Conservation (phyloP, 2,888 invertebrate species). For the Tinea trinotella region DNA sequence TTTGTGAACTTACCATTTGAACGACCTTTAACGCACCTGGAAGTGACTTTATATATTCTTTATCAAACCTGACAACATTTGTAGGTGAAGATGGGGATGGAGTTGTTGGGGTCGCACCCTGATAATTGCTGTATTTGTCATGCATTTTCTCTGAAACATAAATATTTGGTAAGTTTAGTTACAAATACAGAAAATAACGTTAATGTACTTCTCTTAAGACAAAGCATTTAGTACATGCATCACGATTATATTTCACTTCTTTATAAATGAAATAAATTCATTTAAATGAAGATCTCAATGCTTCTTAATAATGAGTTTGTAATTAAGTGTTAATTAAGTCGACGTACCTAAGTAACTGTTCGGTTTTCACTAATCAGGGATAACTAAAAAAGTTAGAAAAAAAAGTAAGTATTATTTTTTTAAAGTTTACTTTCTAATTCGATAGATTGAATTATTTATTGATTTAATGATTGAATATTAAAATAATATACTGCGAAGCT, state of each 20-base stretch:
- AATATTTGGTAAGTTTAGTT: no score
- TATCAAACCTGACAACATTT: slow-evolving; percentile 80
- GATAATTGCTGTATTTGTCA: slow-evolving; percentile 39
- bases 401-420: no score
- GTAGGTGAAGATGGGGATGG: slow-evolving; percentile 63
- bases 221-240: no score
- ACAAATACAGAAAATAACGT: neutral
- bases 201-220: no score
- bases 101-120: slow-evolving; percentile 19
- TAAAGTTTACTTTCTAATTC: neutral
- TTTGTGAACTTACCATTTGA: slow-evolving; percentile 80
- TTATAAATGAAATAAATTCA: no score
- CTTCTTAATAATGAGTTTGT: neutral
- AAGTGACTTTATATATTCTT: slow-evolving; percentile 76
- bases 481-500: neutral
- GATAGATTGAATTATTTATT: neutral
- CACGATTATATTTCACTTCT: no score
- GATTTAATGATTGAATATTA: neutral
- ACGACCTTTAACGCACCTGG: slow-evolving; percentile 83
- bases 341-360: neutral
- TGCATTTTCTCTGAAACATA: slow-evolving; percentile 35
- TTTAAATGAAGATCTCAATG: neutral
- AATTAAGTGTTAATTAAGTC: slow-evolving; percentile 1
- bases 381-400: no score
- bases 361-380: neutral